Base-by-base conservation (phyloP, 2,888 invertebrate species). In the Chrysolina haemoptera region DNA sequence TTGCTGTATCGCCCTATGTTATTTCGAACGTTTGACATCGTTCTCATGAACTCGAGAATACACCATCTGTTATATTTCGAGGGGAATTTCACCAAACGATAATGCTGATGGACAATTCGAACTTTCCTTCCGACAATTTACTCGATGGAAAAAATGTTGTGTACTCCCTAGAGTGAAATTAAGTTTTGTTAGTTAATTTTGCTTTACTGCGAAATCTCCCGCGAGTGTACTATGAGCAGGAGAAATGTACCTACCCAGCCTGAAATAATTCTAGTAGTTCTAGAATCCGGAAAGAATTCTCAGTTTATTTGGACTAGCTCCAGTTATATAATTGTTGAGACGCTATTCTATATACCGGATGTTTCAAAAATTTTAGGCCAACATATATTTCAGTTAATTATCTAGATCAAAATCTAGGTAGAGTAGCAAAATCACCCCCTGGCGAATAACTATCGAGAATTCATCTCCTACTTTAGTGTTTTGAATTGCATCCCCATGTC, bases 131-230 rank as follows among this genome's bases (percentile, higher is more conserved):
- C 6, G 27, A n/a, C 59, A 35, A 59, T 59, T 27, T 27, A 22
- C 35, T 27, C n/a, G n/a, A 35, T 59, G 35, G 35, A 59, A 59
- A 59, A 59, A 59, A 59, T 35, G 35, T 59, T 59, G 59, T 59
- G 59, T n/a, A 59, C 14, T 27, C 59, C 59, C 59, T 59, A 59
- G 59, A 27, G 59, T 59, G n/a, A 59, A 35, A 59, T 59, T n/a
- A 59, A 59, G 53, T 59, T 59, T 27, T 59, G 59, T 59, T 35
- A n/a, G n/a, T 59, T 59, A 35, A 59, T 59, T 59, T 35, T 27
- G 35, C n/a, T 27, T 10, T 35, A 27, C 59, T 27, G 9, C 22
- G 27, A 59, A 59, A 27, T 3, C 59, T 27, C 35, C 59, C 27
- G 22, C n/a, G 59, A n/a, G 59, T 27, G 10, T 35, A 27, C 14